A percentile compares a stretch with the other conserved stretches of the same genome.
These are phyloP conservation scores for Spermophilus dauricus DNA, from an alignment of 2,113 vertebrate species.

Conservation along the genomic window DNA sequence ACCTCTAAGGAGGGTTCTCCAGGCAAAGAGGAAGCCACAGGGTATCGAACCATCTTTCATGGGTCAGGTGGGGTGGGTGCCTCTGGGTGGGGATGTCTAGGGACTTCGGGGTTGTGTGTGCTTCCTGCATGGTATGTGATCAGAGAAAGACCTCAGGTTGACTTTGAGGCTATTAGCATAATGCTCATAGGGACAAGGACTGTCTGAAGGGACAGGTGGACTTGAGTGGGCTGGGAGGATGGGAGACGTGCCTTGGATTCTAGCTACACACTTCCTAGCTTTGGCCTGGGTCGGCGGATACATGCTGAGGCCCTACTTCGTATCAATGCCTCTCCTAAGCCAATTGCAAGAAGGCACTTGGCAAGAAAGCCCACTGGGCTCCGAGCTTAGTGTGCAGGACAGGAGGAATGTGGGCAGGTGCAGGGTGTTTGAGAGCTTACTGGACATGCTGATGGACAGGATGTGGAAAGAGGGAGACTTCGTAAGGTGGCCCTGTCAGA, in stretches of 20 bases:
- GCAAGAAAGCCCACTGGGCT: background rate
- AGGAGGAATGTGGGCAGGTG: background rate
- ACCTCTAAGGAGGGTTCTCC: background rate
- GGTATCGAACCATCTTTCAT: no score
- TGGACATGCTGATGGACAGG: background rate
- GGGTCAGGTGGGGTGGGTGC: no score
- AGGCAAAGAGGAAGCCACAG: background rate
- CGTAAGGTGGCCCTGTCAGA: background rate
- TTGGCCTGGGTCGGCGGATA: background rate
- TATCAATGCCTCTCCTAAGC: background rate
- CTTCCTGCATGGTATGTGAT: accelerated
- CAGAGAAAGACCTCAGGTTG: background rate
- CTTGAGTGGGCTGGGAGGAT: no score
- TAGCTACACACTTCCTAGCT: background rate
- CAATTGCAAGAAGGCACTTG: accelerated
- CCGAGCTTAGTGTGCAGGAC: background rate
- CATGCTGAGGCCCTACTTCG: accelerated
- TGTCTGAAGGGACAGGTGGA: background rate
- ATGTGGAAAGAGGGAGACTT: background rate
- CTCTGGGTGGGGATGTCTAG: background rate
- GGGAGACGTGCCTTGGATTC: accelerated
- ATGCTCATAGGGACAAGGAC: background rate
- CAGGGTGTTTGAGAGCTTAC: no score
- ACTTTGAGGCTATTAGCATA: background rate
- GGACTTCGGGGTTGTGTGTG: background rate